Base-by-base conservation (phyloP, 2,797 vertebrate genomes). In the Coluber constrictor region DNA sequence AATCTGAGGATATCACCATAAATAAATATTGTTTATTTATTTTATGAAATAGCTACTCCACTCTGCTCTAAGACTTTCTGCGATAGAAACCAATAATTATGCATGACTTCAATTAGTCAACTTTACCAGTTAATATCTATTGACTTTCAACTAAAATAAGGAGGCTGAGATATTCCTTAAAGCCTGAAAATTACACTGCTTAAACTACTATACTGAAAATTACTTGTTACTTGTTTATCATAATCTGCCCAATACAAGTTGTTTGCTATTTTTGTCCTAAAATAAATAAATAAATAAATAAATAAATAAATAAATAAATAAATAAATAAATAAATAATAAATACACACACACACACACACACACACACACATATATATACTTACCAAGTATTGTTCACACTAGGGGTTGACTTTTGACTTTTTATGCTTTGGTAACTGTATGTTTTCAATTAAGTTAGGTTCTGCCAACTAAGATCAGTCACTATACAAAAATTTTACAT, bases 391-490 rank as follows among this genome's bases (percentile, higher is more conserved):
- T 90, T n/a, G 37, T 87, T 90, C 15, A 4, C 47, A 79, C 63
- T 88, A 91, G 55, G 79, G 55, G 54, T 90, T 87, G 54, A 90
- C 55, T 15, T 89, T 86, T 79, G 54, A 90, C 55, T 15, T 89
- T 86, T 79, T 37, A n/a, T 13, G 27, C 29, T 3, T 6, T 27
- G 29, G 23, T 23, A 59, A 2, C 86, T 20, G 1, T 91, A 59
- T 91, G 23, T 92, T 37, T 88, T 37, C 8, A 94, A 88, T 70
- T 29, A 59, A 92, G 88, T 79, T 47, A 9, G 16, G 15, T 90
- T 37, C 12, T 90, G 74, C 51, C 88, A 87, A 92, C 95, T 90
- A 91, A 87, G n/a, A 47, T 15, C 57, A 87, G 83, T 54, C 90
- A 93, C 83, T 63, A 79, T 11, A 61, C 86, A 90, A 56, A 79